These are phyloP conservation scores for Chrysina gloriosa DNA, from an alignment of 2,888 invertebrate species.

Conservation along the genomic window DNA sequence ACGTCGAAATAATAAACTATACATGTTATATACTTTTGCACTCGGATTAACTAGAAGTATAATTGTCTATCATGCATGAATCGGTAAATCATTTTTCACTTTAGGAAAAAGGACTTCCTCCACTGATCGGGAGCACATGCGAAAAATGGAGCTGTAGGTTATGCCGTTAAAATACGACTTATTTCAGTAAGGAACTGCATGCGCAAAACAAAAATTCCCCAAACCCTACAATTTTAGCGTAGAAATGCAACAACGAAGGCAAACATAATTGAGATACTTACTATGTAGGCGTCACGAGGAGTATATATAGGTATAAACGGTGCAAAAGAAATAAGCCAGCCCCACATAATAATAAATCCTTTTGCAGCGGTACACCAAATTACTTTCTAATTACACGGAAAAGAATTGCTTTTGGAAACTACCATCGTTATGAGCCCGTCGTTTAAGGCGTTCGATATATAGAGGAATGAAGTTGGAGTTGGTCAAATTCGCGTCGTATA, in stretches of 20 bases:
- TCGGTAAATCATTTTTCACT: no score
- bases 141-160: background rate
- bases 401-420: constrained; percentile 2
- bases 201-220: no score
- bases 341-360: background rate
- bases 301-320: background rate
- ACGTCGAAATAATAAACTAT: no score
- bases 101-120: no score
- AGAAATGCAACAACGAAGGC: background rate
- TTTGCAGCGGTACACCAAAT: background rate
- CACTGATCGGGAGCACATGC: background rate
- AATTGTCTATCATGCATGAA: no score
- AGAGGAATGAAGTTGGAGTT: no score
- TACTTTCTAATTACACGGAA: background rate
- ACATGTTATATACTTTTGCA: no score
- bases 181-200: background rate
- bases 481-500: no score
- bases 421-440: no score
- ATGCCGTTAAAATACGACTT: background rate
- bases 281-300: background rate
- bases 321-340: background rate
- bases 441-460: no score
- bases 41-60: no score
- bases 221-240: background rate
- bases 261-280: background rate